A percentile compares a stretch with the other conserved stretches of the same genome.
Conservation (phyloP, 2,797 vertebrate genomes). For the Adrianichthys oophorus region DNA sequence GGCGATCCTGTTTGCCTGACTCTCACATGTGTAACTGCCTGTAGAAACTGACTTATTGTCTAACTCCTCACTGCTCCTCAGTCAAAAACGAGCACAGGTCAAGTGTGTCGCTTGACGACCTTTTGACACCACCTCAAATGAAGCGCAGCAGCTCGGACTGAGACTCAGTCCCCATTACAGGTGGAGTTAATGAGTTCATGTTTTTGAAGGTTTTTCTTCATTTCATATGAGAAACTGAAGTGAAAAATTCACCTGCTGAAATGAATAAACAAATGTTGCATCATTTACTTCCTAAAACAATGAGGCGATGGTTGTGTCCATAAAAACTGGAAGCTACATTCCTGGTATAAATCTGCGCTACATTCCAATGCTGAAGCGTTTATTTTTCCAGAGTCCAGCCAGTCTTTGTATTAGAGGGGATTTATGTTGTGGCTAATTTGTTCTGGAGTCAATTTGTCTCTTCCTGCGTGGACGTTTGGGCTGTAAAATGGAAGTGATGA, state of each 20-base stretch:
- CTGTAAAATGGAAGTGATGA: slow-evolving; percentile 59
- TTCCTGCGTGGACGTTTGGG: slow-evolving; percentile 32
- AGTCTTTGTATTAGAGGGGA: slow-evolving; percentile 10
- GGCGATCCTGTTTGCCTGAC: too few relatives aligned
- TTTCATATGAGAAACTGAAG: background rate
- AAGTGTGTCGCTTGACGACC: slow-evolving; percentile 20
- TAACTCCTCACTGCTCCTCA: slow-evolving; percentile 22
- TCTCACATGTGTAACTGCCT: too few relatives aligned
- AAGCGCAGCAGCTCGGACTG: slow-evolving; percentile 10
- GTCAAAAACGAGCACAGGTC: slow-evolving; percentile 19
- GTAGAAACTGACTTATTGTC: slow-evolving; percentile 5
- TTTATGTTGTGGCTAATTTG: slow-evolving; percentile 42
- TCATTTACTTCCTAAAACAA: too few relatives aligned
- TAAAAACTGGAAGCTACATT: background rate
- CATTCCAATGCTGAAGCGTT: background rate
- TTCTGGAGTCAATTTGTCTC: slow-evolving; percentile 35
- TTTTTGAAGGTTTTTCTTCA: background rate
- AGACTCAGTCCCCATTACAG: too few relatives aligned
- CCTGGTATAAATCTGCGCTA: background rate
- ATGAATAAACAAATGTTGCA: too few relatives aligned
- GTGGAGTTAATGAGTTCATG: background rate
- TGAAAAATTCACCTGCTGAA: too few relatives aligned
- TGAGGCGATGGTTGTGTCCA: too few relatives aligned
- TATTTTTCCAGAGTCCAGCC: background rate
- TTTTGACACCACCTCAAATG: slow-evolving; percentile 22